Conservation (phyloP, 2,797 vertebrate species). For the Periparus ater region DNA sequence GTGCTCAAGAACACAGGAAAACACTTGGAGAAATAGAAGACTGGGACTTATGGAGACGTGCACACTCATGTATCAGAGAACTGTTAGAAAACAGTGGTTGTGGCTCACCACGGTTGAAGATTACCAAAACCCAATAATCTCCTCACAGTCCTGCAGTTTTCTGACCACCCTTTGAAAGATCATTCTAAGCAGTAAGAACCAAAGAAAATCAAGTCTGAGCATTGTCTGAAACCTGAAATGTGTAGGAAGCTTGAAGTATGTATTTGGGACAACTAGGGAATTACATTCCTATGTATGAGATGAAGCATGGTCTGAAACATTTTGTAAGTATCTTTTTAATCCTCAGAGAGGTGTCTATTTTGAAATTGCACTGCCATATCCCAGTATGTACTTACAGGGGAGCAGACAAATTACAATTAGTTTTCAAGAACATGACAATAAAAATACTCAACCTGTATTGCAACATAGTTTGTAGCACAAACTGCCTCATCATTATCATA, state of each 20-base stretch:
- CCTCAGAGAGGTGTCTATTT: not conserved
- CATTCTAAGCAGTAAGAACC: not conserved
- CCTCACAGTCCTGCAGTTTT: not conserved
- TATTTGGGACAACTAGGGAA: not conserved
- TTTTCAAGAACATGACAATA: not conserved
- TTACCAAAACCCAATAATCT: not conserved
- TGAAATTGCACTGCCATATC: not conserved
- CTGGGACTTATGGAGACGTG: not conserved
- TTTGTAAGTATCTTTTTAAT: not conserved
- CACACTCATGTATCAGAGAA: rapidly evolving
- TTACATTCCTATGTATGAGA: not conserved
- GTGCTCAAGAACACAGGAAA: not conserved
- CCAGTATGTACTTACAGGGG: not conserved
- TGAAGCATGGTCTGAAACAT: not conserved
- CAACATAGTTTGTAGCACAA: not conserved
- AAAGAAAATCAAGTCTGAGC: not conserved
- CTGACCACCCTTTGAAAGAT: not conserved
- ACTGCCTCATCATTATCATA: not conserved
- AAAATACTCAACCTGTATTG: not conserved
- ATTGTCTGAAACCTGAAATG: not conserved
- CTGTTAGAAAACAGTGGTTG: not conserved
- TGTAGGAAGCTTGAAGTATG: not conserved
- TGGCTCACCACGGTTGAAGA: not conserved
- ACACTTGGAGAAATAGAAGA: not conserved
- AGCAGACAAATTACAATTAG: not conserved